These are phyloP conservation scores for Halictus rubicundus DNA, from an alignment of 1,140 invertebrate genomes.

Conservation along the genomic window DNA sequence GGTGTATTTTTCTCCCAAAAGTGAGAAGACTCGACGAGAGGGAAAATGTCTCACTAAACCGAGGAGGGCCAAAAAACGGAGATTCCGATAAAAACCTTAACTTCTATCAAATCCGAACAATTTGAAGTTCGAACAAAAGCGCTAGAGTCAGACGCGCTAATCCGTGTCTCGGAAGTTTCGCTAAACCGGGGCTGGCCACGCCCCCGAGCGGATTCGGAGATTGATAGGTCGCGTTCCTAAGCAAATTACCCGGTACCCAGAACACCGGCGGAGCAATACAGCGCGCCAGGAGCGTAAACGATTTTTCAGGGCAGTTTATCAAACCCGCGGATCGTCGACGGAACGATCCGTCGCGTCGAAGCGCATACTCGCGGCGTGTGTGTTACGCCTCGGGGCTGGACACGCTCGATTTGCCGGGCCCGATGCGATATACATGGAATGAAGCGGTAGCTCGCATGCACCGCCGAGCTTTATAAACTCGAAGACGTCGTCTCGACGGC, in stretches of 20 bases:
- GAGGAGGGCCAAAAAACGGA: no score
- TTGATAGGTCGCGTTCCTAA: not conserved
- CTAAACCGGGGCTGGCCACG: not conserved
- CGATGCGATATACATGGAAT: conserved; percentile 14
- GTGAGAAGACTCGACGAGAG: no score
- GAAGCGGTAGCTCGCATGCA: conserved; percentile 34
- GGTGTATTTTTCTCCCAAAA: not conserved
- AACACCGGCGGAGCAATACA: not conserved
- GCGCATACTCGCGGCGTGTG: conserved; percentile 9
- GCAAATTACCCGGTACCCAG: not conserved
- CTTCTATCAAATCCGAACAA: no score
- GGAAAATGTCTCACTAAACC: no score
- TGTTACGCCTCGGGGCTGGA: conserved; percentile 16
- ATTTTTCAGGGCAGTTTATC: conserved; percentile 25
- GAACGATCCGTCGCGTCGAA: conserved; percentile 23
- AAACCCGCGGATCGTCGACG: conserved; percentile 24
- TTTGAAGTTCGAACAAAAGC: no score
- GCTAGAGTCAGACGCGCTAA: not conserved
- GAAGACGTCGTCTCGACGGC: conserved; percentile 62
- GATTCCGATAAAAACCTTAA: no score
- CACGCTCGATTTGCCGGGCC: conserved; percentile 57
- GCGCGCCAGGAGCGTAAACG: not conserved
- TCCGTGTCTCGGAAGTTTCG: not conserved
- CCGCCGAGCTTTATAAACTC: conserved; percentile 51
- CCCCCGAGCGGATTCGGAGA: not conserved